A percentile compares a stretch with the other conserved stretches of the same genome.
Evolutionary conservation across 1,140 invertebrate species (phyloP).

Genomic region (Zophobas atratus): DNA sequence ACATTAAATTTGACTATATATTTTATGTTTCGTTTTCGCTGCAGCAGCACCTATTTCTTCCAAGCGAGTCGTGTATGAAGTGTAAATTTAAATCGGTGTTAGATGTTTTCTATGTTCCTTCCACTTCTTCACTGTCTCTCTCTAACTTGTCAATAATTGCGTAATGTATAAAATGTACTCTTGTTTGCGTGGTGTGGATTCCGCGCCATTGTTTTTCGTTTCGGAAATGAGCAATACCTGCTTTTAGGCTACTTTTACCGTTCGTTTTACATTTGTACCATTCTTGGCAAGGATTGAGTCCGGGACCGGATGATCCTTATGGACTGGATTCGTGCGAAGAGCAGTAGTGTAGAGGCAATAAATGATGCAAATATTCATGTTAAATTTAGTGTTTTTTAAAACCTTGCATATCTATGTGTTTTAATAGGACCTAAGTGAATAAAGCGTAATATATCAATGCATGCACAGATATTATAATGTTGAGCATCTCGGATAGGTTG

Average conservation of each 20-base stretch:
- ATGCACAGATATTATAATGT: slow-evolving; percentile 19
- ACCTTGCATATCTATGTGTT: slow-evolving; percentile 56
- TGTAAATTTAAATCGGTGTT: slow-evolving; percentile 35
- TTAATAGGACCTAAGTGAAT: slow-evolving; percentile 41
- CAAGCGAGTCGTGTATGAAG: slow-evolving; percentile 11
- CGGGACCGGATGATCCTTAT: slow-evolving; percentile 11
- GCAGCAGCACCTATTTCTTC: background rate
- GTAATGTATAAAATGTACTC: slow-evolving; percentile 35
- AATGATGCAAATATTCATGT: slow-evolving; percentile 52
- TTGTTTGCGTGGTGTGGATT: slow-evolving; percentile 31
- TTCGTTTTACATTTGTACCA: slow-evolving; percentile 30
- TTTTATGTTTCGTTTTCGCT: slow-evolving; percentile 30
- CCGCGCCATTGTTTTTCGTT: slow-evolving; percentile 35
- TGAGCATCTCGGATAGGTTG: slow-evolving; percentile 9
- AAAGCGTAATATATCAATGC: slow-evolving; percentile 25
- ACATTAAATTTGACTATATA: slow-evolving; percentile 32
- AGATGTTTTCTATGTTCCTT: slow-evolving; percentile 44
- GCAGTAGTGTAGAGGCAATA: slow-evolving; percentile 62
- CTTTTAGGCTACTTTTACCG: slow-evolving; percentile 44
- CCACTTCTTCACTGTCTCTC: slow-evolving; percentile 43
- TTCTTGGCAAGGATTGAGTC: slow-evolving; percentile 30
- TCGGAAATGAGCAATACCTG: slow-evolving; percentile 21
- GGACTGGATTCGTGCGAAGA: slow-evolving; percentile 25
- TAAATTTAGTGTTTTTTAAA: slow-evolving; percentile 41
- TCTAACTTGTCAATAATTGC: slow-evolving; percentile 51